Evolutionary conservation across 2,888 invertebrate species (phyloP), one percentile per base, ranked within the genome.

Genomic region (Dryococelus australis): DNA sequence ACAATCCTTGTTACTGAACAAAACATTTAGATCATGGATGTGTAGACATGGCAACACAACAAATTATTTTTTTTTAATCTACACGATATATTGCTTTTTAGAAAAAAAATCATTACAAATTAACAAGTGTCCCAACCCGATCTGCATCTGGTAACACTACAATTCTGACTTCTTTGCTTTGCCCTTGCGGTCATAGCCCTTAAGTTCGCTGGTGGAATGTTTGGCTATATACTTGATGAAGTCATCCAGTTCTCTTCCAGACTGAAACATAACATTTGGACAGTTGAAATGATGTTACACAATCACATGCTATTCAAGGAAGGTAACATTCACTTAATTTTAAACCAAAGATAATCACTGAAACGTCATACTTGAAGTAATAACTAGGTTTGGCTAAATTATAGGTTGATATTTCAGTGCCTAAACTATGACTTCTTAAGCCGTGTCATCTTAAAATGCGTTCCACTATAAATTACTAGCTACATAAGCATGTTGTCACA

Each of bases 171-270:
- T 95, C 90, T 93, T 93, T 81, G 94, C 92, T 88, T 95, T 96
- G 91, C 99, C 99, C 91, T 95, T 96, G 89, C 98, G 95, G 93
- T 97, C 97, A 92, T 94, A 99, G 89, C 96, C 96, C 90, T 96
- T 97, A 91, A 99, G 95, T 91, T 97, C 98, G 89, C 95, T 94
- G 86, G 98, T 97, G 24, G 99, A 95, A 90, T 99, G 97, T 92
- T 97, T 96, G 85, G 99, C 96, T 90, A 99, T 96, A 93, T 97
- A 99, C 92, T 98, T 97, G 90, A 99, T 91, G 93, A 99, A 99
- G 92, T 99, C 99, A 89, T 98, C 96, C 10, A 98, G 93, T 90
- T 98, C 97, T 88, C 99, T 96, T 4, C 98, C 99, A 91, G 98
- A 98, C 94, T 97, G 93, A n/a, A 93, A 93, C 86, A 65, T 12